Base-by-base conservation (phyloP, 1,140 invertebrate genomes). In the Drosophila paulistorum region DNA sequence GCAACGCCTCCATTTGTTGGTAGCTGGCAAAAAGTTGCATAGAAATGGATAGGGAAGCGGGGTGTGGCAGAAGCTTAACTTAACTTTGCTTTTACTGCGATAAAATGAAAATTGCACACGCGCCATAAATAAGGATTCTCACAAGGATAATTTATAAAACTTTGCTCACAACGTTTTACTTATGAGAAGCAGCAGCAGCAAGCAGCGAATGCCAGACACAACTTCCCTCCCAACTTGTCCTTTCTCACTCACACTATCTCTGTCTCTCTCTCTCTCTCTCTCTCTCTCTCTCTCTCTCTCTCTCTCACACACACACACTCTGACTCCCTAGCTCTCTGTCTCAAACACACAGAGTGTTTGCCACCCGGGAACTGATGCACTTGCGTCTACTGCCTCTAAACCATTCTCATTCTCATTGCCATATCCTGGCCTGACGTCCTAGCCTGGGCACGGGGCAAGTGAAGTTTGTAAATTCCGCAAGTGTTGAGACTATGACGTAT, bases 101-200 rank as follows among this genome's bases (percentile, higher is more conserved):
- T 91, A 91, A 91, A 91, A 91, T 89, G 90, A 91, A 91, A 91
- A 91, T 91, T 91, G 86, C 90, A 91, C 90, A 90, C 86, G 78
- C 90, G 79, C 83, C 74, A 91, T 91, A 91, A 91, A 91, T 90
- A 91, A 91, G 90, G 90, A 91, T 91, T 91, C 90, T 91, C 90
- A 77, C 90, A 91, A 91, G 83, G 86, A 91, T 91, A 91, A 91
- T 91, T 91, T 91, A 91, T 91, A 91, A 91, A 91, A 91, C 76
- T 91, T 90, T 91, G 79, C 83, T 87, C 84, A 79, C 74, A 84
- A 81, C 83, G 80, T 91, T 90, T 89, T 89, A 90, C 84, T 90
- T 90, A 84, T 83, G 87, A 90, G 82, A 85, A 87, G 78, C 77
- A 90, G 37, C 10, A 37, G 35, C 35, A 37, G 35, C 10, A 39